These are phyloP conservation scores for Tyto alba DNA, from an alignment of 2,113 vertebrate genomes.

Conservation along the genomic window DNA sequence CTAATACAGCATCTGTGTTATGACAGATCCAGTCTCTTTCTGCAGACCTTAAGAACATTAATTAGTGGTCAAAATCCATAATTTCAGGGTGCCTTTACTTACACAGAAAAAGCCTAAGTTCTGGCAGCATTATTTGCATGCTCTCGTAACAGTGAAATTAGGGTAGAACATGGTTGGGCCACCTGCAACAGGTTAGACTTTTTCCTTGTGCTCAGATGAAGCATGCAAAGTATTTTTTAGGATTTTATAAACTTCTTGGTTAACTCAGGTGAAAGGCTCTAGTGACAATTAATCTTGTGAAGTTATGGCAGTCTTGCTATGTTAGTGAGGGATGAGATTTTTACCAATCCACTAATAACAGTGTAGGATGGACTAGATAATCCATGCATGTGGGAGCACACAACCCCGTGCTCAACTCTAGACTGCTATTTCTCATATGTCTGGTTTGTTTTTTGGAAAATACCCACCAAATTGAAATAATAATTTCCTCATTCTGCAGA, in stretches of 20 bases:
- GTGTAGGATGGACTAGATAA: neutral
- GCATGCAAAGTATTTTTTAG: neutral
- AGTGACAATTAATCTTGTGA: neutral
- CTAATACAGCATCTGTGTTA: neutral
- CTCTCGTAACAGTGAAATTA: neutral
- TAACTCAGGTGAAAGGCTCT: neutral
- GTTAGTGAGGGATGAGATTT: neutral
- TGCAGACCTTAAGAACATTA: neutral
- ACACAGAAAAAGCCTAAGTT: neutral
- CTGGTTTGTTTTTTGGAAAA: neutral
- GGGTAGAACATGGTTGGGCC: rapidly evolving
- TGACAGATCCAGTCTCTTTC: neutral
- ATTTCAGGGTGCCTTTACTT: neutral
- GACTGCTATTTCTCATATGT: neutral
- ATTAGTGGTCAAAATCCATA: neutral
- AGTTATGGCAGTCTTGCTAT: neutral
- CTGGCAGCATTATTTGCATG: neutral
- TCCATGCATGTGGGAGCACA: neutral
- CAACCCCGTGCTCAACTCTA: rapidly evolving
- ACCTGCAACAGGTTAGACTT: neutral
- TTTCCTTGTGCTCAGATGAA: neutral
- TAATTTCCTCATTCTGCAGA: neutral
- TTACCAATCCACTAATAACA: neutral
- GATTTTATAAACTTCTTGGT: neutral
- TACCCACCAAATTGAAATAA: rapidly evolving